Conservation (phyloP, 64 coral and sea anemone species). For the Actinia tenebrosa region DNA sequence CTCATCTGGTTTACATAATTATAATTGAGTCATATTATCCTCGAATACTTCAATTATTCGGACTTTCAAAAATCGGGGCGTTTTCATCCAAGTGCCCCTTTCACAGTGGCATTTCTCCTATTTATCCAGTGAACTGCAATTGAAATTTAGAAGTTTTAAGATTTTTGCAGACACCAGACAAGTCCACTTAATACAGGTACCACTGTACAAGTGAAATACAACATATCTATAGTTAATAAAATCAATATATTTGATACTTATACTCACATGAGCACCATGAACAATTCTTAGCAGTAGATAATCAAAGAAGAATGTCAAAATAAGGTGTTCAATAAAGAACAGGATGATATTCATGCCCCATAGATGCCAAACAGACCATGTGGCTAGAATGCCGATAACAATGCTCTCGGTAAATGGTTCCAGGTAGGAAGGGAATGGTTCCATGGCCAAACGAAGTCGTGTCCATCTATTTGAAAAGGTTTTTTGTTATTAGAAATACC, state of each 20-base stretch:
- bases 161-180: neutral
- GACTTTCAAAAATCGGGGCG: too few species aligned
- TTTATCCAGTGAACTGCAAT: too few species aligned
- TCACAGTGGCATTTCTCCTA: too few species aligned
- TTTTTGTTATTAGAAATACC: neutral
- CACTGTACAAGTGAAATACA: too few species aligned
- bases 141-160: too few species aligned
- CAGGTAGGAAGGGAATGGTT: constrained; percentile 70
- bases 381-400: constrained; percentile 63
- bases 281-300: constrained; percentile 79
- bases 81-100: too few species aligned
- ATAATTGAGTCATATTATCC: too few species aligned
- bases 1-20: too few species aligned
- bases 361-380: constrained; percentile 61
- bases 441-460: constrained; percentile 88
- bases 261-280: constrained; percentile 71
- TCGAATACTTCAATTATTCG: too few species aligned
- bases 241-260: neutral
- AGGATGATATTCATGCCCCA: constrained; percentile 60
- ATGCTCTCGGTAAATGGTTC: constrained; percentile 85
- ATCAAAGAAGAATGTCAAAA: constrained; percentile 75
- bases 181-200: neutral
- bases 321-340: constrained; percentile 63
- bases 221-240: neutral
- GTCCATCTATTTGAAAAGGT: constrained; percentile 60